Evolutionary conservation across 23 tunicate genomes (phyloP).

Genomic region (Phallusia fumigata): DNA sequence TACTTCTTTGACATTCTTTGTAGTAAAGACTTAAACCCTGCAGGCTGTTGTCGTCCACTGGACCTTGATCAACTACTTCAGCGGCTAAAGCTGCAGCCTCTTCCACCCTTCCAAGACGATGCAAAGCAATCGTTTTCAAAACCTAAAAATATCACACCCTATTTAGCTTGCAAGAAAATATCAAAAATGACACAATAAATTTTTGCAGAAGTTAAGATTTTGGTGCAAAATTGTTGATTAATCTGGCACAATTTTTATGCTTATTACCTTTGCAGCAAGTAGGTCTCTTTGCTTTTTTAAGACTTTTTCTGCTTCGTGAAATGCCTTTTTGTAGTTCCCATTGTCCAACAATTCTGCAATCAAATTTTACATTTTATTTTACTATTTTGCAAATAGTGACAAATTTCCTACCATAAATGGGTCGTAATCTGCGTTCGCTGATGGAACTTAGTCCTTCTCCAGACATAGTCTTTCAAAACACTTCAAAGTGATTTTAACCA

Average conservation of each 20-base stretch:
- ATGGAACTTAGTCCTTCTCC: constrained; percentile 43
- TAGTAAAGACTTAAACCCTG: constrained; percentile 86
- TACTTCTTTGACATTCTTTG: constrained; percentile 77
- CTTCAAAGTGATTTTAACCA: not conserved
- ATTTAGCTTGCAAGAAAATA: not conserved
- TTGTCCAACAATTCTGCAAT: constrained; percentile 79
- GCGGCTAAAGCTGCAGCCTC: constrained; percentile 73
- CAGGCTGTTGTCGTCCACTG: constrained; percentile 87
- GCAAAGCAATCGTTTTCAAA: constrained; percentile 79
- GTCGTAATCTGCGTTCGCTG: constrained; percentile 82
- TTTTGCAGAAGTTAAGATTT: no score
- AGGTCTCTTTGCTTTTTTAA: constrained; percentile 83
- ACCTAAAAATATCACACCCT: constrained; percentile 42
- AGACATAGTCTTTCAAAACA: constrained; percentile 15
- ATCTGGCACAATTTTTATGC: no score
- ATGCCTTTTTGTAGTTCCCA: constrained; percentile 90
- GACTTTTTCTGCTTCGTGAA: constrained; percentile 94
- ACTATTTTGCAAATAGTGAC: not conserved
- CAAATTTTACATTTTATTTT: no score
- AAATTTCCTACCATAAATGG: constrained; percentile 70
- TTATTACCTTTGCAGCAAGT: constrained; percentile 82
- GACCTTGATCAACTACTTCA: constrained; percentile 53
- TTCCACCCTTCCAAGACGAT: constrained; percentile 58
- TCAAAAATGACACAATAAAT: no score
- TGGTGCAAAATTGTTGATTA: no score